Evolutionary conservation across 2,113 vertebrate genomes (phyloP), one percentile per base, ranked within the genome.

Genomic region (Motacilla tschutschensis): DNA sequence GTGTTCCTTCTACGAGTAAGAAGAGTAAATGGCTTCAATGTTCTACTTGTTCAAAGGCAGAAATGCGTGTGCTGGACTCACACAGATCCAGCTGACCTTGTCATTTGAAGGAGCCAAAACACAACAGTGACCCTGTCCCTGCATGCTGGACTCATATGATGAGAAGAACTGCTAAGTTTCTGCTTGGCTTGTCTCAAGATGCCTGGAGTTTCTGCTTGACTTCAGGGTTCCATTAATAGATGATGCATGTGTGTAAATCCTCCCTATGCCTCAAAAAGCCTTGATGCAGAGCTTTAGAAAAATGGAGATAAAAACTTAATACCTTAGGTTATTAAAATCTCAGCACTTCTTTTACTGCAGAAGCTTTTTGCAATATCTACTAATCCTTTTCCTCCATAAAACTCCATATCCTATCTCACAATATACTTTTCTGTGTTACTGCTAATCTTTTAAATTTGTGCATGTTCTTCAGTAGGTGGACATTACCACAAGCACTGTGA

Each of bases 301-400:
- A 88, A 87, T 0, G 0, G 26, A 88, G 92, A 93, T 91, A 91
- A 93, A 93, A 93, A 91, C 65, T 72, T 91, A 94, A 92, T 94
- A 90, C 87, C 76, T 80, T 58, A 57, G 58, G 72, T 82, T 93
- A 95, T 93, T 93, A 94, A 95, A 95, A 88, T 92, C 79, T 92
- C 87, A 79, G 87, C 89, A 84, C 67, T 88, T 93, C 81, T 78
- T 82, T 79, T 77, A 83, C 65, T 58, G 65, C 67, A 74, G 76
- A 8, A 12, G 82, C 82, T 88, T 91, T 93, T 80, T 88, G 58
- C 87, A 80, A 17, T 88, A 88, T 64, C 89, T 92, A 28, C 92
- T 95, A 94, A 93, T 95, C 93, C 84, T 87, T 90, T 92, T 78
- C 65, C 75, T 85, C 46, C 69, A 53, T 47, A 87, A 90, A 93